A percentile compares a stretch with the other conserved stretches of the same genome.
Evolutionary conservation across 2,797 vertebrate species (phyloP).

Genomic region (Limosa lapponica): DNA sequence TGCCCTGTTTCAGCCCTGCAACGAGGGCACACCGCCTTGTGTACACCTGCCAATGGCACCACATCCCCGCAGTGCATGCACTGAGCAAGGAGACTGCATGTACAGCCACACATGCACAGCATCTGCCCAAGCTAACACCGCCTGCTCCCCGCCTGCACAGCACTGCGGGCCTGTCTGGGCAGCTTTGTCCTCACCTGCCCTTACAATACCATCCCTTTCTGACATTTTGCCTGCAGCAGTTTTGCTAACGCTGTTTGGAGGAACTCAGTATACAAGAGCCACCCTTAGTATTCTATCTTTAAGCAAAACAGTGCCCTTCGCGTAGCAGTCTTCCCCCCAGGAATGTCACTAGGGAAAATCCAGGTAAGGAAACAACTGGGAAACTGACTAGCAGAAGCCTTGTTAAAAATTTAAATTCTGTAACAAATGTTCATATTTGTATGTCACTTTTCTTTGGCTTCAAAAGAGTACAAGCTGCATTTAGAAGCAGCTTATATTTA

Average conservation of each 20-base stretch:
- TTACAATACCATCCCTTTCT: neutral
- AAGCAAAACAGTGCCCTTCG: neutral
- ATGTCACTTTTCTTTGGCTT: neutral
- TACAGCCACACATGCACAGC: rapidly evolving
- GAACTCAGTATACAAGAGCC: neutral
- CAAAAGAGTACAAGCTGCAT: neutral
- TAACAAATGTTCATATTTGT: neutral
- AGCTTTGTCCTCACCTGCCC: neutral
- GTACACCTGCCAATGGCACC: neutral
- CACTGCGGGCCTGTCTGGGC: neutral
- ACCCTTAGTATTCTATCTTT: neutral
- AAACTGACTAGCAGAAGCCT: neutral
- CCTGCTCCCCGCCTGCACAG: neutral
- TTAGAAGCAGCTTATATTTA: neutral
- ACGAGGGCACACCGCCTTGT: neutral
- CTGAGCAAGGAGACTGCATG: rapidly evolving
- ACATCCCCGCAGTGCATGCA: rapidly evolving
- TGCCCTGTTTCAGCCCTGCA: neutral
- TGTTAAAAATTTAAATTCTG: neutral
- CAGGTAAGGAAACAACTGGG: neutral
- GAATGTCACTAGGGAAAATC: neutral
- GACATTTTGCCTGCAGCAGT: neutral
- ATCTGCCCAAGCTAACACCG: rapidly evolving
- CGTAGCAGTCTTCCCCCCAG: rapidly evolving
- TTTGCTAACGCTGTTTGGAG: neutral